Evolutionary conservation across 2,888 invertebrate genomes (phyloP).

Genomic region (Erannis defoliaria): DNA sequence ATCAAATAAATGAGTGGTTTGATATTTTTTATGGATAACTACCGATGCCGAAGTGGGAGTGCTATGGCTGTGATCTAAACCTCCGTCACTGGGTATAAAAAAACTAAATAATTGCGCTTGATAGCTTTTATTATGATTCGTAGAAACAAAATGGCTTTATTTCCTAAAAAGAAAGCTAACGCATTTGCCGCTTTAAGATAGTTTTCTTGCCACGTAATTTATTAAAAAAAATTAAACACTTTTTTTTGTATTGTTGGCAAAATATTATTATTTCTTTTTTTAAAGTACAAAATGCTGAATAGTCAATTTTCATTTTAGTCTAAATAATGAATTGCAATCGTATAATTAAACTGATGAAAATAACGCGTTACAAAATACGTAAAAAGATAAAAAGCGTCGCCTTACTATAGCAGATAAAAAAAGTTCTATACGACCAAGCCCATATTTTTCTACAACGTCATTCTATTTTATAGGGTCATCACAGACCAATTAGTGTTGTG

Average conservation of each 20-base stretch:
- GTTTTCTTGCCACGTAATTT: neutral
- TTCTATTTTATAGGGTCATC: slow-evolving; percentile 55
- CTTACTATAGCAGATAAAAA: slow-evolving; percentile 26
- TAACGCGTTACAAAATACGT: neutral
- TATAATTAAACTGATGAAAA: neutral
- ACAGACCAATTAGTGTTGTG: slow-evolving; percentile 57
- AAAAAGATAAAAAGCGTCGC: slow-evolving; percentile 3
- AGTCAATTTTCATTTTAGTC: neutral
- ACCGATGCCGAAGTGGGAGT: slow-evolving; percentile 78
- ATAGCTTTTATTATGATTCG: slow-evolving; percentile 38
- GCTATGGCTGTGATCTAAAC: slow-evolving; percentile 79
- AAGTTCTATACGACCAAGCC: slow-evolving; percentile 31
- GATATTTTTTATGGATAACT: slow-evolving; percentile 68
- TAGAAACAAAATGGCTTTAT: slow-evolving; percentile 13
- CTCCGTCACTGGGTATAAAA: slow-evolving; percentile 77
- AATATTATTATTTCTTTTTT: neutral
- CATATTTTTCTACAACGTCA: slow-evolving; percentile 41
- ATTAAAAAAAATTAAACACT: neutral
- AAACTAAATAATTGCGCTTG: slow-evolving; percentile 38
- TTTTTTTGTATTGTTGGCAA: neutral
- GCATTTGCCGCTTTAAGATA: neutral
- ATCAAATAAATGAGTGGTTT: slow-evolving; percentile 57
- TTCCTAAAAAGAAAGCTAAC: neutral
- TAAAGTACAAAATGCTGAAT: too few species aligned
- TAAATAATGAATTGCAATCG: too few species aligned